Evolutionary conservation across 2,888 invertebrate species (phyloP).

Genomic region (Macropis europaea): DNA sequence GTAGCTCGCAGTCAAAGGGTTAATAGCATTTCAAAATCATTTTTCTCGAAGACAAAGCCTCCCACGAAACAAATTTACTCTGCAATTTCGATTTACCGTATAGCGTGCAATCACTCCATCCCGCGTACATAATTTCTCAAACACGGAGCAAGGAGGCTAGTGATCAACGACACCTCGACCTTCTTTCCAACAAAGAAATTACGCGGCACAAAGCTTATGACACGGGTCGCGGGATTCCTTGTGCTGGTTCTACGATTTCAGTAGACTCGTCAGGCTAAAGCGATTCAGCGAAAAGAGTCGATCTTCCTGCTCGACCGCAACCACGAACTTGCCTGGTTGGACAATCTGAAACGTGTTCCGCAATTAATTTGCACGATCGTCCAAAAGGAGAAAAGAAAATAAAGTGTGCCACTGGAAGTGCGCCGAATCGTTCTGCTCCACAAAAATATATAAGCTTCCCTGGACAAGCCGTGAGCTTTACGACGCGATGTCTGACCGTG

Average conservation of each 20-base stretch:
- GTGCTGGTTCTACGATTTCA: too few relatives aligned
- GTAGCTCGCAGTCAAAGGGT: too few relatives aligned
- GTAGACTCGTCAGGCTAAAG: too few relatives aligned
- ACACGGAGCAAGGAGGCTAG: too few relatives aligned
- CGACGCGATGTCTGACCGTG: not conserved
- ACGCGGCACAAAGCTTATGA: conserved; percentile 8
- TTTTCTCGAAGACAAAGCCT: too few relatives aligned
- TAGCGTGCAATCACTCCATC: too few relatives aligned
- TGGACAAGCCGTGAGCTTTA: not conserved
- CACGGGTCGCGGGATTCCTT: too few relatives aligned
- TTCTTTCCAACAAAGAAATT: conserved; percentile 11
- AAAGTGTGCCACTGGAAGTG: conserved; percentile 1
- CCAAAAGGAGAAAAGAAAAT: conserved; percentile 58
- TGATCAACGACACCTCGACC: conserved; percentile 15
- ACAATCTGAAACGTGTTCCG: not conserved
- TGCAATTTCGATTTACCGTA: too few relatives aligned
- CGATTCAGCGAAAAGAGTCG: too few relatives aligned
- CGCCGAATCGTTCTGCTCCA: not conserved
- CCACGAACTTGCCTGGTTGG: not conserved
- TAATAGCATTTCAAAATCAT: too few relatives aligned
- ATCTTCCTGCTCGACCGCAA: conserved; percentile 13
- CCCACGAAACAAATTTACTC: too few relatives aligned
- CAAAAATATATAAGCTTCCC: conserved; percentile 20
- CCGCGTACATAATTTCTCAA: too few relatives aligned
- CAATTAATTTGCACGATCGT: conserved; percentile 47